Base-by-base conservation (phyloP, 35 echinoderm and acorn worm genomes). In the Lytechinus variegatus region DNA sequence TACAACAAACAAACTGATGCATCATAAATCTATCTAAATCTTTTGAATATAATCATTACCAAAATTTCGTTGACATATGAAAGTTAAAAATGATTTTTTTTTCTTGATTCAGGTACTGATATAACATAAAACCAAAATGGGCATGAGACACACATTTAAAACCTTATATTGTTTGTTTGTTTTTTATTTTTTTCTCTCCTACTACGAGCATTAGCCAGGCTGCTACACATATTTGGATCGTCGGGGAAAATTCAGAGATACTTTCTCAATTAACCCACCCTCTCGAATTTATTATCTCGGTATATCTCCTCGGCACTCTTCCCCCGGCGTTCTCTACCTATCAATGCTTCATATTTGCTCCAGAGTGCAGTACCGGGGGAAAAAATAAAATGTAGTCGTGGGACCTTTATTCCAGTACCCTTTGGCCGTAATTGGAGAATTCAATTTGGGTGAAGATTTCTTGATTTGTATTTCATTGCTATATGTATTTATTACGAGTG, bases 391-490 rank as follows among this genome's bases (percentile, higher is more conserved):
- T 44, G 33, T 0, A 44, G 16, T 79, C 12, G 66, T 79, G 0
- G 16, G 66, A 24, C 66, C 66, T 79, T 79, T 79, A 24, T 79
- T 79, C 66, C 14, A 79, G 16, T 79, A 24, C 16, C 66, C 66
- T n/a, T 19, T 79, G 4, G 66, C 16, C 66, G 66, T 79, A 79
- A 79, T 79, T 79, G 16, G 21, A 79, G 66, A 79, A 24, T 79
- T 79, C 66, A 79, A 79, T 79, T 79, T 6, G 66, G n/a, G 66
- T 79, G 66, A 24, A 79, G 66, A 79, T 79, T 79, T 79, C 19
- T 79, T 79, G 66, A 79, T 79, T 79, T 79, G 66, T 24, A 79
- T 79, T 79, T 79, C 66, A 79, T 79, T 79, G 66, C 66, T 79
- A 21, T 7, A 79, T 19, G 66, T 79, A 79, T 79, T 24, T 79